Evolutionary conservation across 2,797 vertebrate genomes (phyloP).

Genomic region (Clarias laeviceps): DNA sequence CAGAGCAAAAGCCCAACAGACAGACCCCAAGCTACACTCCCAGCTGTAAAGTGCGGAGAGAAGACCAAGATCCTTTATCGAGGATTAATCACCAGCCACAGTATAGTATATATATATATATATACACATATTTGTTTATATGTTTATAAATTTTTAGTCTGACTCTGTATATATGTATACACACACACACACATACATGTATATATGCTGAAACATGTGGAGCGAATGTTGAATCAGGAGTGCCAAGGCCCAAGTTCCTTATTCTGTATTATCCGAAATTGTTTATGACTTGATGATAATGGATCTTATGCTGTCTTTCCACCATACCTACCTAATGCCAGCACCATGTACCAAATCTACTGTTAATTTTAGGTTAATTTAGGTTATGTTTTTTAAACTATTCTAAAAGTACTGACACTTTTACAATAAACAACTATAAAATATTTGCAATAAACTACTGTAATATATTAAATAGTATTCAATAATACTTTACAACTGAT

Average conservation of each 20-base stretch:
- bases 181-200: too few relatives aligned
- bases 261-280: background rate
- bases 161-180: too few relatives aligned
- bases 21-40: too few relatives aligned
- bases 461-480: background rate
- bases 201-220: background rate
- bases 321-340: background rate
- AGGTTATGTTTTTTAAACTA: background rate
- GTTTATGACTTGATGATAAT: background rate
- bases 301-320: background rate
- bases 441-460: background rate
- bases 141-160: too few relatives aligned
- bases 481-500: background rate
- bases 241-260: too few relatives aligned
- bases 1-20: too few relatives aligned
- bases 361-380: background rate
- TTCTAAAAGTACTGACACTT: background rate
- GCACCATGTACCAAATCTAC: background rate
- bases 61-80: too few relatives aligned
- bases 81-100: too few relatives aligned
- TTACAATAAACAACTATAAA: background rate
- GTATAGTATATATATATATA: too few relatives aligned
- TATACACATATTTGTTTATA: too few relatives aligned
- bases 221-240: background rate
- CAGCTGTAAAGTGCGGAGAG: too few relatives aligned